Percentiles rank a stretch among this genome's conserved stretches.
These are phyloP conservation scores for Struthidea cinerea DNA, from an alignment of 2,113 vertebrate species.

Conservation along the genomic window DNA sequence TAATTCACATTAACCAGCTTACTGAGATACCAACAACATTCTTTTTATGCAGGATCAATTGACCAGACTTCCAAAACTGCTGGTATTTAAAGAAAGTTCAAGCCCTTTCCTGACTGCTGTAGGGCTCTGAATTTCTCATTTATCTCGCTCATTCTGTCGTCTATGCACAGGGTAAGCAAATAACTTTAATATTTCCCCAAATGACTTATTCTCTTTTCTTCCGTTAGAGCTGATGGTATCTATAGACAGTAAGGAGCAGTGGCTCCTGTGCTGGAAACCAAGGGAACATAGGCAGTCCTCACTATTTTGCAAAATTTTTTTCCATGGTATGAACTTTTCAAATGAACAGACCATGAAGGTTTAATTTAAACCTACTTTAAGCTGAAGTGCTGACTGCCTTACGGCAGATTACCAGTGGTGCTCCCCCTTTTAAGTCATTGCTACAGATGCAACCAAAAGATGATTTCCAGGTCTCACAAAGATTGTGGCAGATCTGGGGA, in stretches of 20 bases:
- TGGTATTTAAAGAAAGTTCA: conserved; percentile 30
- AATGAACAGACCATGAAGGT: not conserved
- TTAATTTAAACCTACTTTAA: not conserved
- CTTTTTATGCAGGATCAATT: conserved; percentile 25
- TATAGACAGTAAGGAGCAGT: not conserved
- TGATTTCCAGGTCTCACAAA: not conserved
- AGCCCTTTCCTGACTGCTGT: conserved; percentile 18
- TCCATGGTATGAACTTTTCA: not conserved
- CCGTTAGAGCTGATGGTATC: not conserved
- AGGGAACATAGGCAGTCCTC: not conserved
- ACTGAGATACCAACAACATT: conserved; percentile 28
- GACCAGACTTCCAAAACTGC: not conserved
- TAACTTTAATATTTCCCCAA: not conserved
- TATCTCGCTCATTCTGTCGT: not conserved
- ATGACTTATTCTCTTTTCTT: not conserved
- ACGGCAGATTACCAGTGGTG: not conserved
- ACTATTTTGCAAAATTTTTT: not conserved
- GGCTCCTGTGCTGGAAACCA: not conserved
- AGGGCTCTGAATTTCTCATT: conserved; percentile 30
- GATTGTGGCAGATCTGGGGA: not conserved
- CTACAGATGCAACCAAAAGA: not conserved
- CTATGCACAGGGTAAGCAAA: not conserved
- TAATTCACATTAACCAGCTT: conserved; percentile 12
- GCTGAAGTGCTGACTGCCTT: not conserved
- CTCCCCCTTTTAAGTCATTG: not conserved